These are phyloP conservation scores for Tinamus guttatus DNA, from an alignment of 2,113 vertebrate genomes.

Conservation along the genomic window DNA sequence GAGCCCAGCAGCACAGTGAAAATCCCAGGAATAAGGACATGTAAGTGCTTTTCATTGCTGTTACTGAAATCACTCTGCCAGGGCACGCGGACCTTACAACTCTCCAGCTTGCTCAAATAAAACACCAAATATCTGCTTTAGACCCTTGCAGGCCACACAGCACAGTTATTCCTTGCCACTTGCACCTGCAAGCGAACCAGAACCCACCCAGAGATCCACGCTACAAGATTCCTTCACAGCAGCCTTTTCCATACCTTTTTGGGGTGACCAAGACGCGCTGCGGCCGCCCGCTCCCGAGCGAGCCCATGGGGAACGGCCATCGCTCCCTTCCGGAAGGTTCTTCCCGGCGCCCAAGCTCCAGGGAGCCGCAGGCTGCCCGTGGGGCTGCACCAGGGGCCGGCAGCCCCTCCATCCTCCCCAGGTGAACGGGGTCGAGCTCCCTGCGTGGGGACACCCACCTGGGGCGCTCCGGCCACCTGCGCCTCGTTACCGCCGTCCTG, in stretches of 20 bases:
- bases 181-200: rapidly evolving
- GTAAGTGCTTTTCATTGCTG: rapidly evolving
- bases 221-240: rapidly evolving
- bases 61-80: rapidly evolving
- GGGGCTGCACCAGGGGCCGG: rapidly evolving
- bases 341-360: rapidly evolving
- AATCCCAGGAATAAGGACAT: neutral
- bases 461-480: rapidly evolving
- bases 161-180: neutral
- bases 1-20: neutral
- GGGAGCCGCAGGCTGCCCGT: rapidly evolving
- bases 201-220: rapidly evolving
- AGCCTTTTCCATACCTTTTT: neutral
- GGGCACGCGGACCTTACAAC: neutral
- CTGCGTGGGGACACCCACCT: neutral
- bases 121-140: neutral
- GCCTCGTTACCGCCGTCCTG: neutral
- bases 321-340: neutral
- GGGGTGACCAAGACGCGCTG: rapidly evolving
- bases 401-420: no score
- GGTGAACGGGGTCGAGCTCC: no score
- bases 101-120: neutral
- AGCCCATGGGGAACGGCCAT: rapidly evolving
- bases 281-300: rapidly evolving
- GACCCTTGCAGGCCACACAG: rapidly evolving